Conservation (phyloP, 2,113 vertebrate species). For the Ovis canadensis region DNA sequence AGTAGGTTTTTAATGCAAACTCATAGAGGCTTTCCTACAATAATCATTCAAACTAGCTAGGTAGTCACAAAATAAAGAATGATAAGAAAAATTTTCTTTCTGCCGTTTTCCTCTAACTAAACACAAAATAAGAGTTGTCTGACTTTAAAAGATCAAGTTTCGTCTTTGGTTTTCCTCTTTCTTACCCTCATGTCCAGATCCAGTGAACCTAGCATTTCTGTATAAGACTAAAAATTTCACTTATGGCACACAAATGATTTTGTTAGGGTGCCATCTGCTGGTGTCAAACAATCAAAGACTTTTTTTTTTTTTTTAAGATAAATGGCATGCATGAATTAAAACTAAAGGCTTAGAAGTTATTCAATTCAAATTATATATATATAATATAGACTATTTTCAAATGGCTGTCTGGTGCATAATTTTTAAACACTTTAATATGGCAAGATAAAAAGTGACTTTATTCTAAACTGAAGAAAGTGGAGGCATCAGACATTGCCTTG, state of each 20-base stretch:
- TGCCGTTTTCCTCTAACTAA: background rate
- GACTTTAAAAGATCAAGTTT: slow-evolving; percentile 29
- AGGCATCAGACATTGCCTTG: background rate
- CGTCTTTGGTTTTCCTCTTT: slow-evolving; percentile 11
- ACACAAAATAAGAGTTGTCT: background rate
- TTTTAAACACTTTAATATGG: background rate
- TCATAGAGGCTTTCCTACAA: background rate
- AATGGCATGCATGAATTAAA: background rate
- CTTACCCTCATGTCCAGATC: background rate
- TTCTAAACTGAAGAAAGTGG: background rate
- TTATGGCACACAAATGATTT: slow-evolving; percentile 80
- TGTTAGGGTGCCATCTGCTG: slow-evolving; percentile 88
- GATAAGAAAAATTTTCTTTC: background rate
- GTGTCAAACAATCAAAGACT: slow-evolving; percentile 70
- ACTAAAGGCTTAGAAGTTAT: background rate
- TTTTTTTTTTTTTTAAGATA: slow-evolving; percentile 16
- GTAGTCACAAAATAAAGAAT: background rate
- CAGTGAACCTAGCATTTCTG: slow-evolving; percentile 36
- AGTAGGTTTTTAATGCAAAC: slow-evolving; percentile 14
- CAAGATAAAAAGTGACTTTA: background rate
- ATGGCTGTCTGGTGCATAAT: background rate
- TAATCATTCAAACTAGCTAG: background rate
- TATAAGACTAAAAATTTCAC: slow-evolving; percentile 10
- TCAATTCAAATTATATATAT: background rate
- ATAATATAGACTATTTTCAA: background rate